Evolutionary conservation across 2,113 vertebrate species (phyloP), one percentile per base, ranked within the genome.

Genomic region (Xenopus borealis): DNA sequence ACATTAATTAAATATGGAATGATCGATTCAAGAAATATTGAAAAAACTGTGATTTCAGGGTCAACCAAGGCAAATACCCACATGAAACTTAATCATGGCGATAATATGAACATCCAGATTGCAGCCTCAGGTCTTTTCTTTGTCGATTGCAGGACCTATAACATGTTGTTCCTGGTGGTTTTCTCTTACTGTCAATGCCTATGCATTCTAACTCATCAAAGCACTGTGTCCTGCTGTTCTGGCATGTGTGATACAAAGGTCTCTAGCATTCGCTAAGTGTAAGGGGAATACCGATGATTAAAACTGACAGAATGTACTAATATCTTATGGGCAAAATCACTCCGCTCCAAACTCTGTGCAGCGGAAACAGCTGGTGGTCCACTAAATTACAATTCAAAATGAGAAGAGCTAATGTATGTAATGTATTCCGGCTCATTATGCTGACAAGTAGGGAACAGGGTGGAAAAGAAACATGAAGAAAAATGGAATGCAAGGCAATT

Each of bases 301-400:
- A 77, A 77, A 70, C 59, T 77, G 74, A 77, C 74, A 77, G 74
- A 77, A 70, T 64, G 47, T 70, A 70, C 74, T 77, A 69, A 77
- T 64, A 77, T 77, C 74, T 69, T 77, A 77, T 77, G 74, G 66
- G 67, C 30, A 77, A 27, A 77, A 53, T 68, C 58, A 53, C 44
- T 69, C 23, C 4, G 72, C 59, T 46, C 59, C 73, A 55, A 45
- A 59, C 73, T 55, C 59, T 33, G 46, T 69, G 59, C 19, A 27
- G 66, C 30, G 62, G 27, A 69, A 76, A 69, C 74, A 77, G 74
- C 74, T 77, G 74, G 66, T 70, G 74, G 59, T 70, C 67, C 59
- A 23, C 66, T 58, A 67, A 77, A 64, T 30, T 55, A 67, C 74
- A 77, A 70, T 77, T 64, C 70, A 77, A 77, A 57, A 44, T 47